Conservation (phyloP, 2,888 invertebrate genomes). For the Temnothorax ravouxi region DNA sequence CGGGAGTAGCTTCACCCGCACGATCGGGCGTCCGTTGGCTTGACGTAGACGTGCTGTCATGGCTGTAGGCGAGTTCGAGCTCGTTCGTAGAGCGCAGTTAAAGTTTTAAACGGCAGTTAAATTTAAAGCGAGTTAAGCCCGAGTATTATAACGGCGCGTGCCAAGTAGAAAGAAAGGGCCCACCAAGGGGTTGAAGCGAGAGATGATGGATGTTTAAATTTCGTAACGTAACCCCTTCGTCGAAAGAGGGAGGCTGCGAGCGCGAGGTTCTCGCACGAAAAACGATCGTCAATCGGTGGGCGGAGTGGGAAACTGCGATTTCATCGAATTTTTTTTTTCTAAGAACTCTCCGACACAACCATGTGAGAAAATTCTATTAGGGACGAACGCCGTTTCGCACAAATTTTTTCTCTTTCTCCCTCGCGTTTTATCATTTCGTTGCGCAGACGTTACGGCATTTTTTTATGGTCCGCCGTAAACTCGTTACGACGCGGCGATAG, state of each 20-base stretch:
- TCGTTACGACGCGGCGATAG: constrained; percentile 14
- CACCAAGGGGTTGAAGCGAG: constrained; percentile 62
- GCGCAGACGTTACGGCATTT: constrained; percentile 10
- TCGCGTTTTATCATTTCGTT: constrained; percentile 19
- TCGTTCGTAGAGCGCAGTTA: constrained; percentile 77
- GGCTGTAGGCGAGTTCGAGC: constrained; percentile 33
- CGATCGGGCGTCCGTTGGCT: no score
- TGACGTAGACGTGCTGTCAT: constrained; percentile 27
- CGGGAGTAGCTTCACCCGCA: constrained; percentile 48
- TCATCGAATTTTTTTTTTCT: constrained; percentile 10
- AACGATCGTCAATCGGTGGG: constrained; percentile 71
- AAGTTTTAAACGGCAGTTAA: constrained; percentile 83
- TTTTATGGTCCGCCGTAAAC: constrained; percentile 30
- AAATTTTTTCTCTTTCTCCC: background rate
- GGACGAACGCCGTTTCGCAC: constrained; percentile 7
- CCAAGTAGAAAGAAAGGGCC: constrained; percentile 72
- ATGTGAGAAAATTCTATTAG: constrained; percentile 38
- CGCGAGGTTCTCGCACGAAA: background rate
- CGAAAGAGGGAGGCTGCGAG: constrained; percentile 55
- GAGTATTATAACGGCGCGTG: constrained; percentile 83
- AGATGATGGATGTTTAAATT: constrained; percentile 84
- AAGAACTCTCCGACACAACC: constrained; percentile 9
- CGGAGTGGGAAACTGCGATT: constrained; percentile 76
- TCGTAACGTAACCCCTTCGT: constrained; percentile 78
- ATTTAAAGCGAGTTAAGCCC: constrained; percentile 82